These are phyloP conservation scores for Dipodomys ordii DNA, from an alignment of 2,113 vertebrate species.

Conservation along the genomic window DNA sequence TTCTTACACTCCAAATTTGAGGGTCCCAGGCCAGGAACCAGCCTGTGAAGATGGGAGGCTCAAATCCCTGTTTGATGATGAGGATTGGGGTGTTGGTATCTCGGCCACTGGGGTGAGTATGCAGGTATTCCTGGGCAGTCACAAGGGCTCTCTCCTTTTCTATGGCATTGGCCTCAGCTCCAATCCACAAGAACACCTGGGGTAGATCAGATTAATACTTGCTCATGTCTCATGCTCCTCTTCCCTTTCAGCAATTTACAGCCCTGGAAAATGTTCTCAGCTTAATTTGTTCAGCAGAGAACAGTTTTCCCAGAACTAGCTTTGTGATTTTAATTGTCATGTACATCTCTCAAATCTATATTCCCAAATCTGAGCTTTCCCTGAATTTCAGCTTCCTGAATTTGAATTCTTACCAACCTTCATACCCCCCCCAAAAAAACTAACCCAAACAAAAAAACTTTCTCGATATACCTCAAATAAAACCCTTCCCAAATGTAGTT, in stretches of 20 bases:
- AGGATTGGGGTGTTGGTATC: slow-evolving; percentile 90
- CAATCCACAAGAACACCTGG: slow-evolving; percentile 94
- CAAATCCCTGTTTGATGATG: slow-evolving; percentile 92
- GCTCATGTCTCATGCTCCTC: neutral
- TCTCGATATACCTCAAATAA: neutral
- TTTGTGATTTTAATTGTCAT: neutral
- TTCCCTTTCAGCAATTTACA: neutral
- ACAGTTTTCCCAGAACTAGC: slow-evolving; percentile 12
- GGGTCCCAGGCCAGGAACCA: slow-evolving; percentile 95
- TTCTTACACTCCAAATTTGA: slow-evolving; percentile 91
- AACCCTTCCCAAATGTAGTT: neutral
- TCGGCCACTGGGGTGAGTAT: slow-evolving; percentile 90
- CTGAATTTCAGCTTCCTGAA: slow-evolving; percentile 27
- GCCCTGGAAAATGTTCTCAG: slow-evolving; percentile 1
- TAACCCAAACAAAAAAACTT: neutral
- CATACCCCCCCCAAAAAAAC: too few relatives aligned
- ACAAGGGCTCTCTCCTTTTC: slow-evolving; percentile 87
- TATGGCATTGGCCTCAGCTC: slow-evolving; percentile 88
- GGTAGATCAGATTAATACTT: neutral
- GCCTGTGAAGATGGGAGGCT: slow-evolving; percentile 93
- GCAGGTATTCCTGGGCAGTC: slow-evolving; percentile 90
- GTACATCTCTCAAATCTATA: neutral
- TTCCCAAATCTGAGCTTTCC: neutral
- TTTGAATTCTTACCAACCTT: neutral
- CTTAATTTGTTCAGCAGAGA: neutral